Evolutionary conservation across 1,140 invertebrate genomes (phyloP).

Genomic region (Agrypnia vestita): DNA sequence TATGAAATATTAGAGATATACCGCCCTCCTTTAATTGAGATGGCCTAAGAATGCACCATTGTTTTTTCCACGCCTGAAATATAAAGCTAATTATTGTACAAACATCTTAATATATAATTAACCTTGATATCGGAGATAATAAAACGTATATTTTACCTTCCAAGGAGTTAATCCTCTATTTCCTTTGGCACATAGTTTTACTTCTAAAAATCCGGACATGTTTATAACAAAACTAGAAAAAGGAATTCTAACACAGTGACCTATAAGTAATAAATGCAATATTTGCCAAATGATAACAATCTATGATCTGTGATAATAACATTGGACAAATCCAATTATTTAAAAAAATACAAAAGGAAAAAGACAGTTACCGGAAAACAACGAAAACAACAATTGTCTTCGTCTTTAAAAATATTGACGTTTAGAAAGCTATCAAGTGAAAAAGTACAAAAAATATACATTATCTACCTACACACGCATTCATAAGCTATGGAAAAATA

Average conservation of each 20-base stretch:
- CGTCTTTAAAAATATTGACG: slow-evolving; percentile 26
- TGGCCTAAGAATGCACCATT: slow-evolving; percentile 57
- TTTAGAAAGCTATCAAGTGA: slow-evolving; percentile 1
- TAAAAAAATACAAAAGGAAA: slow-evolving; percentile 41
- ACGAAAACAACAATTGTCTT: slow-evolving; percentile 16
- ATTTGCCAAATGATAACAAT: neutral
- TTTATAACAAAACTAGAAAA: slow-evolving; percentile 7
- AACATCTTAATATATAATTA: slow-evolving; percentile 25
- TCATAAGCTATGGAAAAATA: neutral
- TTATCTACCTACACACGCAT: neutral
- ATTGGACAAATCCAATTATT: slow-evolving; percentile 6
- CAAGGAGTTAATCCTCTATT: slow-evolving; percentile 52
- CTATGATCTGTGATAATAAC: neutral
- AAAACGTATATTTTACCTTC: slow-evolving; percentile 50
- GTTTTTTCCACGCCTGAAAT: slow-evolving; percentile 58
- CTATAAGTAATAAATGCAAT: neutral
- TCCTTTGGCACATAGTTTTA: slow-evolving; percentile 50
- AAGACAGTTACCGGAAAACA: slow-evolving; percentile 44
- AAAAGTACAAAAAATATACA: neutral
- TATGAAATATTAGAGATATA: slow-evolving; percentile 52
- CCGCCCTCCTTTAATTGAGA: slow-evolving; percentile 49
- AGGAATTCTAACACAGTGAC: slow-evolving; percentile 5
- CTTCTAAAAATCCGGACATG: slow-evolving; percentile 57
- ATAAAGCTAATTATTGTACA: slow-evolving; percentile 5
- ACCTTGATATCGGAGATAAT: neutral